phyloP scores from a whole-genome alignment of 92 coral and sea anemone genomes.

The Paragorgia papillata region DNA sequence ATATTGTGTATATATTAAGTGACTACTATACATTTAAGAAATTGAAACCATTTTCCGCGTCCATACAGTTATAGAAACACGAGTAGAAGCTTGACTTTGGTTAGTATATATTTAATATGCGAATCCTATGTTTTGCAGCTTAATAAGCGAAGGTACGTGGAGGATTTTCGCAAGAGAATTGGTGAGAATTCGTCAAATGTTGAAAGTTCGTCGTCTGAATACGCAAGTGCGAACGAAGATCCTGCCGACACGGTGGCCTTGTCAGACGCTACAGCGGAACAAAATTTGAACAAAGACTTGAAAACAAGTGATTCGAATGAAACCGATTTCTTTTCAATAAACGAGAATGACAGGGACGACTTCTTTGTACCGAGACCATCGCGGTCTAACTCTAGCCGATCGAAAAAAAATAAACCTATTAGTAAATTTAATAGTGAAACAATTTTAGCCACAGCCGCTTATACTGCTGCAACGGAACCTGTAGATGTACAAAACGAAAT shows the following conservation, averaged over 20 bases:
- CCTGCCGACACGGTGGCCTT: not conserved
- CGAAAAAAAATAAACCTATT: slow-evolving; percentile 56
- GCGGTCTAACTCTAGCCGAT: slow-evolving; percentile 49
- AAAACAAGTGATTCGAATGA: not conserved
- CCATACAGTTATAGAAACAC: too few species aligned
- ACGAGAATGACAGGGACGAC: slow-evolving; percentile 31
- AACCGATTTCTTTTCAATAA: slow-evolving; percentile 8
- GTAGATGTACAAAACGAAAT: slow-evolving; percentile 73
- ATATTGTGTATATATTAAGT: too few species aligned
- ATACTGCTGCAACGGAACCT: slow-evolving; percentile 82
- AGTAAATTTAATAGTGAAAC: slow-evolving; percentile 73
- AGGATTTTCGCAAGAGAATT: slow-evolving; percentile 43
- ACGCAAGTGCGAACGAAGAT: slow-evolving; percentile 27
- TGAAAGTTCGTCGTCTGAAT: slow-evolving; percentile 29
- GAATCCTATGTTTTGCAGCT: slow-evolving; percentile 45
- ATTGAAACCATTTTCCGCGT: too few species aligned
- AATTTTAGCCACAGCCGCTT: slow-evolving; percentile 88
- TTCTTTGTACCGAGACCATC: slow-evolving; percentile 33
- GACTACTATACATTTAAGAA: too few species aligned
- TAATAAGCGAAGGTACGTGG: slow-evolving; percentile 62
- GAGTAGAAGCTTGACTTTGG: too few species aligned
- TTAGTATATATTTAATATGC: too few species aligned
- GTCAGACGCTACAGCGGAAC: not conserved
- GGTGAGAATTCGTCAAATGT: slow-evolving; percentile 1
- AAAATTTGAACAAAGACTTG: not conserved